Evolutionary conservation across 1,140 invertebrate genomes (phyloP), one percentile per base, ranked within the genome.

Genomic region (Onthophagus taurus): DNA sequence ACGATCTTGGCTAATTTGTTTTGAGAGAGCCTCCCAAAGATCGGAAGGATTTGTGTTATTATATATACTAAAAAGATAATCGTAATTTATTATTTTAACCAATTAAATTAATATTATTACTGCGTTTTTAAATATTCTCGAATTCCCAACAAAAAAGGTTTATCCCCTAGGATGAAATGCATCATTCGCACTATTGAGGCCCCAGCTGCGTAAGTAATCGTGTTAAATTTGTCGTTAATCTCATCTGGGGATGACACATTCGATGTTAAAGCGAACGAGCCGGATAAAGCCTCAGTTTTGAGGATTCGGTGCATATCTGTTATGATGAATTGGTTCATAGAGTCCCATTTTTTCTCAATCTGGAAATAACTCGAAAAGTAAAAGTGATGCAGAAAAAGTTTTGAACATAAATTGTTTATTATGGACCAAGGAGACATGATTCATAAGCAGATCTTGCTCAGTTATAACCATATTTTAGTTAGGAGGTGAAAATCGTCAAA

Each of bases 101-200:
- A 4, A 13, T 33, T 29, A 4, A 21, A n/a, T 35, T 35, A 17
- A 7, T 33, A 3, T 9, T 60, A 58, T 61, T 69, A 77, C 74
- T 68, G 56, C 20, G 64, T 52, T 3, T 45, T 50, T 0, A 81
- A 56, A 52, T 80, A 81, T 9, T 64, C 52, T 14, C 63, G 61
- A 21, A 86, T 55, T 11, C 79, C 81, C 31, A 62, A 56, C 51
- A 66, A 63, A 56, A 85, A 85, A 1, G 72, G 70, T 0, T 67
- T 58, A 18, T 69, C 62, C 2, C 81, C 79, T 11, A 89, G 65
- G 20, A 81, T 73, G 55, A 81, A 72, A 48, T 77, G 69, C 53
- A 85, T 77, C 85, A 88, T 88, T 38, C 26, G 38, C 38, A 39
- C 57, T 57, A 41, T 17, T 0, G 38, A 41, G 7, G 38, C 38